A percentile compares a stretch with the other conserved stretches of the same genome.
phyloP scores from a whole-genome alignment of 2,797 vertebrate species.

The Lerista edwardsae region DNA sequence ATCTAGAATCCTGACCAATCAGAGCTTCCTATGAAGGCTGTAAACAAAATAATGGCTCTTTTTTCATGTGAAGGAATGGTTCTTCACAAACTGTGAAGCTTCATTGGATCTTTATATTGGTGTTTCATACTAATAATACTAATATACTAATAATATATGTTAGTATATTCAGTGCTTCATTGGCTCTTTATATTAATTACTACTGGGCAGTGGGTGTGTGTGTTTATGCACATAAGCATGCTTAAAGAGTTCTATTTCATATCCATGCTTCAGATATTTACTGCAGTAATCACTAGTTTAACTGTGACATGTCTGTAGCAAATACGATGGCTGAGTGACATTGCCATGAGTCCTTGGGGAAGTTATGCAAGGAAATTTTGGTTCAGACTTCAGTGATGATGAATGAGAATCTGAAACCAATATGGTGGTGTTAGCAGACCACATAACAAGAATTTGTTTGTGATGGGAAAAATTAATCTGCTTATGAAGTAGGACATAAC shows the following conservation, averaged over 20 bases:
- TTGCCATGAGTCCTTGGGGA: not conserved
- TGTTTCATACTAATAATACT: too few relatives aligned
- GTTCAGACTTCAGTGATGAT: conserved; percentile 19
- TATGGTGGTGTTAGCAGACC: not conserved
- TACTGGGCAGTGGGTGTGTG: too few relatives aligned
- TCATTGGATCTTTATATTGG: not conserved
- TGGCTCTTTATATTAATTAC: not conserved
- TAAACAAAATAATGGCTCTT: too few relatives aligned
- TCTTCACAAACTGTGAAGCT: too few relatives aligned
- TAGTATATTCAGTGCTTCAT: too few relatives aligned
- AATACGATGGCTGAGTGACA: not conserved
- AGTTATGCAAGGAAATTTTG: not conserved
- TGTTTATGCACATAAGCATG: not conserved
- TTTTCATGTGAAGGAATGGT: too few relatives aligned
- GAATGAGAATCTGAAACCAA: not conserved
- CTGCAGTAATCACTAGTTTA: not conserved
- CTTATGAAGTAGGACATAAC: not conserved
- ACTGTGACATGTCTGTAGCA: not conserved
- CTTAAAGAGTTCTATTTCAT: too few relatives aligned
- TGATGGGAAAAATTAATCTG: not conserved
- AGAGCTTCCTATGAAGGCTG: too few relatives aligned
- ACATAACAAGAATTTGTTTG: not conserved
- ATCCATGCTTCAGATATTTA: not conserved
- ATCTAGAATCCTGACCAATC: too few relatives aligned
- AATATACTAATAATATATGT: too few relatives aligned